phyloP scores from a whole-genome alignment of 2,888 invertebrate genomes.

The Bellardia bayeri region DNA sequence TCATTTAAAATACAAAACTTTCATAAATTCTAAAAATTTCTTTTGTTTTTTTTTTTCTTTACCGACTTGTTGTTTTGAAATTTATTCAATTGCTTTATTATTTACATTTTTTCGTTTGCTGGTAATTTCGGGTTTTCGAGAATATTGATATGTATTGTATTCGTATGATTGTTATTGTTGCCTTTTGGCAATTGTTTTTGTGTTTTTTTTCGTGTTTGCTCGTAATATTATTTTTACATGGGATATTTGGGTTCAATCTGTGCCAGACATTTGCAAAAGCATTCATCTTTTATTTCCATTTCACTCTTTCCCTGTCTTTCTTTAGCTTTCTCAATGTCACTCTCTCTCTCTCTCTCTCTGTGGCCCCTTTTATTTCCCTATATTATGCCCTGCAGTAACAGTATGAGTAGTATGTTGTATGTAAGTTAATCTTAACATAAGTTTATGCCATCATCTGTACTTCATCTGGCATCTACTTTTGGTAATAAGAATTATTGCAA shows the following conservation, averaged over 20 bases:
- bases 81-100: conserved; percentile 70
- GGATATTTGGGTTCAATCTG: conserved; percentile 66
- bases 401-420: conserved; percentile 1
- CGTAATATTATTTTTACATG: conserved; percentile 10
- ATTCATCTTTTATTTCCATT: conserved; percentile 63
- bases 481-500: conserved; percentile 81
- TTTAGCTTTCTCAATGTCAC: too few relatives aligned
- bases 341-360: background rate
- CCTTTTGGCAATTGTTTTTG: conserved; percentile 62
- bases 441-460: conserved; percentile 80
- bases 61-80: conserved; percentile 24
- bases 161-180: conserved; percentile 60
- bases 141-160: conserved; percentile 56
- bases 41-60: background rate
- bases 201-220: background rate
- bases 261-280: conserved; percentile 68
- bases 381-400: conserved; percentile 15
- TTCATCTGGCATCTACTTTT: conserved; percentile 81
- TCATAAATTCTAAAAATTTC: conserved; percentile 45
- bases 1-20: conserved; percentile 65
- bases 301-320: background rate
- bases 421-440: conserved; percentile 64
- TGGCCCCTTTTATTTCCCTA: background rate
- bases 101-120: conserved; percentile 38
- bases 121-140: conserved; percentile 1